These are phyloP conservation scores for Atherix ibis DNA, from an alignment of 2,888 invertebrate genomes.

Conservation along the genomic window DNA sequence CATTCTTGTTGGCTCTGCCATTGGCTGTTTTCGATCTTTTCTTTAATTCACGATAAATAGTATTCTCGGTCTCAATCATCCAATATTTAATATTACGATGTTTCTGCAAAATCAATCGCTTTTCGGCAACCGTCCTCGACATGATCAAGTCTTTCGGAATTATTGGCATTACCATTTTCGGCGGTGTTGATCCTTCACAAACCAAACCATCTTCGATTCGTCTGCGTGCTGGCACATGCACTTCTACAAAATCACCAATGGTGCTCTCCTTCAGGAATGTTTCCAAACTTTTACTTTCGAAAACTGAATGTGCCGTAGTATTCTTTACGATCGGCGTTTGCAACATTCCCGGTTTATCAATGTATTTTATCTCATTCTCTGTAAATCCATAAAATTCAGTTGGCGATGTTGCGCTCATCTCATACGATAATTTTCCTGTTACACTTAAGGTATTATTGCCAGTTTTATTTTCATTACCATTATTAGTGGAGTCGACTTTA, in stretches of 20 bases:
- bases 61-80: constrained; percentile 31
- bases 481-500: no score
- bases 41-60: constrained; percentile 26
- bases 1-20: constrained; percentile 19
- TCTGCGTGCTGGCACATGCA: constrained; percentile 8
- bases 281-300: constrained; percentile 35
- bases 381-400: constrained; percentile 27
- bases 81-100: constrained; percentile 23
- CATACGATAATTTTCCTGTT: no score
- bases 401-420: constrained; percentile 1
- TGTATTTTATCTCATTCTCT: constrained; percentile 19
- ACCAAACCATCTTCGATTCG: constrained; percentile 24
- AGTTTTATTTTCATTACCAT: no score
- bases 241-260: constrained; percentile 5
- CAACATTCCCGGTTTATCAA: constrained; percentile 24
- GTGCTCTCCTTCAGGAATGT: constrained; percentile 35
- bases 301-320: constrained; percentile 22
- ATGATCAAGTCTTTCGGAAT: constrained; percentile 27
- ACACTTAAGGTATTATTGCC: no score
- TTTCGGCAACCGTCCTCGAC: constrained; percentile 38
- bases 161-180: constrained; percentile 25
- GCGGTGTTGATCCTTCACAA: constrained; percentile 21
- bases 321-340: constrained; percentile 25
- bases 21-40: constrained; percentile 23
- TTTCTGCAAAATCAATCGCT: constrained; percentile 32